These are phyloP conservation scores for Pica pica DNA, from an alignment of 2,113 vertebrate genomes.

Conservation along the genomic window DNA sequence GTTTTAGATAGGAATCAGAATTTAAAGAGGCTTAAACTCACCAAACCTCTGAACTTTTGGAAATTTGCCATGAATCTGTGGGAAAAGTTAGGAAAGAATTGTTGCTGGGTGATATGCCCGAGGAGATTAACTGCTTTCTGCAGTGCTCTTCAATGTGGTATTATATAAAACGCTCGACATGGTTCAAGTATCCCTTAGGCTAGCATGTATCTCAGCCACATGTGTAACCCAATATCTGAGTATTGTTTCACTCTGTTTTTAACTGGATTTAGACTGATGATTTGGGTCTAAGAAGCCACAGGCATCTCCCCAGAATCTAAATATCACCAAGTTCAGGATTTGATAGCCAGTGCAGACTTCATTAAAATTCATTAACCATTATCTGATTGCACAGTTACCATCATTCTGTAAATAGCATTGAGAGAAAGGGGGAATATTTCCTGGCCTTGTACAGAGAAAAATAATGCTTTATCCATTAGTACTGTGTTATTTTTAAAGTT, in stretches of 20 bases:
- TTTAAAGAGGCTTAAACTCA: constrained; percentile 18
- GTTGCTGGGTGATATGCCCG: constrained; percentile 44
- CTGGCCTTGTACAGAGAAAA: background rate
- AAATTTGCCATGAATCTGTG: constrained; percentile 44
- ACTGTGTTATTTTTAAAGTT: constrained; percentile 9
- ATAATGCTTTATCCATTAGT: constrained; percentile 55
- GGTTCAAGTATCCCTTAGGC: constrained; percentile 51
- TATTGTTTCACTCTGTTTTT: constrained; percentile 60
- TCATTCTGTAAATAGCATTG: background rate
- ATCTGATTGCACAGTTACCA: background rate
- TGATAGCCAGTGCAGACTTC: background rate
- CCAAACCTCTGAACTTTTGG: constrained; percentile 1
- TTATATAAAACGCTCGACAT: constrained; percentile 53
- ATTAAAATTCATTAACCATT: background rate
- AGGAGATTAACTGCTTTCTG: constrained; percentile 56
- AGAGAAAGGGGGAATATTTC: background rate
- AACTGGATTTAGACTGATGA: constrained; percentile 6
- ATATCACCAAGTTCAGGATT: background rate
- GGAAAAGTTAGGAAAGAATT: constrained; percentile 55
- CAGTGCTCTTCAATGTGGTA: constrained; percentile 27
- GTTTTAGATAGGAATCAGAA: constrained; percentile 50
- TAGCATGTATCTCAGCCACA: constrained; percentile 25
- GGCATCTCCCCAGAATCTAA: constrained; percentile 5
- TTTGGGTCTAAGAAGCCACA: constrained; percentile 38
- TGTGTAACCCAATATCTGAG: constrained; percentile 59